Conservation (phyloP, 2,797 vertebrate species). For the Lycodopsis pacificus region DNA sequence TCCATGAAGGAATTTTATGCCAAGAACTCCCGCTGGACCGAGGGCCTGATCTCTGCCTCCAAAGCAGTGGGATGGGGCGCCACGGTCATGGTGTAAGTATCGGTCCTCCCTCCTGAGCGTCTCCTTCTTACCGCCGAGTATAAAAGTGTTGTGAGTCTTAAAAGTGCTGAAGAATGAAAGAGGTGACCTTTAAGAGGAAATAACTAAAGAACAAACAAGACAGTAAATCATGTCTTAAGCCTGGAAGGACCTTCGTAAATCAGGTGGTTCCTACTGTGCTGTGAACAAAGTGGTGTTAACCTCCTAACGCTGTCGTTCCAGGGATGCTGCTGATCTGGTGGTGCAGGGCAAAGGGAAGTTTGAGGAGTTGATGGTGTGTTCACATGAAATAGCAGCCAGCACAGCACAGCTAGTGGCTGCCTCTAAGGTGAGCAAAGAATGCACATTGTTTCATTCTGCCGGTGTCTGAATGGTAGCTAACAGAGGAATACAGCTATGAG, state of each 20-base stretch:
- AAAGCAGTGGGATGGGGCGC: constrained; percentile 99
- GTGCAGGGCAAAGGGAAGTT: constrained; percentile 96
- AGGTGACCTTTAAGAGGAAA: neutral
- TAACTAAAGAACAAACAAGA: neutral
- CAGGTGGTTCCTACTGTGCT: neutral
- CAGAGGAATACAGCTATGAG: neutral
- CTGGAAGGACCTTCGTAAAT: neutral
- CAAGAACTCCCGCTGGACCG: constrained; percentile 98
- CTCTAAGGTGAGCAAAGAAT: constrained; percentile 88
- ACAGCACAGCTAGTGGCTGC: constrained; percentile 97
- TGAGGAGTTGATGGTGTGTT: constrained; percentile 98
- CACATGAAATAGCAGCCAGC: constrained; percentile 96
- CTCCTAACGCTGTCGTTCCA: constrained; percentile 60
- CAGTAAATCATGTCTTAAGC: neutral
- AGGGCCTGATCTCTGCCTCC: constrained; percentile 97
- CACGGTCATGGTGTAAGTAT: constrained; percentile 94
- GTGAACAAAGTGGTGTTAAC: neutral
- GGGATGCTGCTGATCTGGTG: constrained; percentile 95
- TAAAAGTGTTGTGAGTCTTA: neutral
- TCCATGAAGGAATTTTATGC: constrained; percentile 97
- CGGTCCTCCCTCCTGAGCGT: neutral
- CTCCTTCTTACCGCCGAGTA: neutral
- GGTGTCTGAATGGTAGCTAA: neutral
- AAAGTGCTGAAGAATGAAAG: neutral
- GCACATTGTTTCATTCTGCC: accelerated